Evolutionary conservation across 64 coral and sea anemone genomes (phyloP).

Genomic region (Pachyseris speciosa): DNA sequence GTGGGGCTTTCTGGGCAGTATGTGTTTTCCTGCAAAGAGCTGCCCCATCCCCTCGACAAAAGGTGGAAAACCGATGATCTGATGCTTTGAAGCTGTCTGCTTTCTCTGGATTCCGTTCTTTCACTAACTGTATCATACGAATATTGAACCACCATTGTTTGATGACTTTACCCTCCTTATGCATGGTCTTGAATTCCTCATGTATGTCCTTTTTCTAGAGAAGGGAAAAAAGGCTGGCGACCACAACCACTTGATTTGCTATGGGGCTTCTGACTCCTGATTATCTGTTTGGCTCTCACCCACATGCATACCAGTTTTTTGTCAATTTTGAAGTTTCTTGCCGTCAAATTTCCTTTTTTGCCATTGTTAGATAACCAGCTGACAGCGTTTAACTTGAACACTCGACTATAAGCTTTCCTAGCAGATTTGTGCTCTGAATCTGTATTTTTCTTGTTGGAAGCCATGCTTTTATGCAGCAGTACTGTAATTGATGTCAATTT

Average conservation of each 20-base stretch:
- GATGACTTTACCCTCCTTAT: slow-evolving; percentile 39
- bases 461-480: neutral
- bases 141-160: slow-evolving; percentile 66
- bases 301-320: neutral
- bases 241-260: slow-evolving; percentile 41
- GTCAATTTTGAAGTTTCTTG: slow-evolving; percentile 1
- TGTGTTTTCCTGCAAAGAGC: slow-evolving; percentile 56
- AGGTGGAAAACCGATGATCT: slow-evolving; percentile 51
- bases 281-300: slow-evolving; percentile 33
- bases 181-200: slow-evolving; percentile 52
- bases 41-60: slow-evolving; percentile 42
- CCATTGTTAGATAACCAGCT: neutral
- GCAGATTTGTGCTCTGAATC: neutral
- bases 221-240: slow-evolving; percentile 32
- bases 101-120: slow-evolving; percentile 47
- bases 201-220: slow-evolving; percentile 43
- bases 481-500: neutral
- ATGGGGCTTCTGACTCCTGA: slow-evolving; percentile 33
- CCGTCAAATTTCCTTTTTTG: slow-evolving; percentile 6
- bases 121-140: slow-evolving; percentile 54
- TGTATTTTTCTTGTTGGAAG: neutral
- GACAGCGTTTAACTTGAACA: slow-evolving; percentile 5
- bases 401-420: slow-evolving; percentile 14
- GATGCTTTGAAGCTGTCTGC: slow-evolving; percentile 61
- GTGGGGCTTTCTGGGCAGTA: slow-evolving; percentile 45